Conservation (phyloP, 92 coral and sea anemone genomes). For the Epizoanthus scotinus region DNA sequence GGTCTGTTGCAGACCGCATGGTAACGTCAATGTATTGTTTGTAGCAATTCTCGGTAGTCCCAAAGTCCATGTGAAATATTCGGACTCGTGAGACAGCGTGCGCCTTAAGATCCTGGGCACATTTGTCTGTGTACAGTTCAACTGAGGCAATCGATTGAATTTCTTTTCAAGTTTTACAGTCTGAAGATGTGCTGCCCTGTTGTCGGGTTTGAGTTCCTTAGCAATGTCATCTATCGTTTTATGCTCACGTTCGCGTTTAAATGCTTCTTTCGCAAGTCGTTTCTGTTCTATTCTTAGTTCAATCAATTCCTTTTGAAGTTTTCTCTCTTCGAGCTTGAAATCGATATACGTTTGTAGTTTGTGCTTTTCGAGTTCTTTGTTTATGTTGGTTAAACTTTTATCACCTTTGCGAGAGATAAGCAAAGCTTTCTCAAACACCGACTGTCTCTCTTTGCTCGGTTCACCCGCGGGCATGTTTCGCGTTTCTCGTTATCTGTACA, state of each 20-base stretch:
- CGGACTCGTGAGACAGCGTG: conserved; percentile 74
- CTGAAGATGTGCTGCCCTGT: conserved; percentile 47
- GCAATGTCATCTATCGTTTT: conserved; percentile 80
- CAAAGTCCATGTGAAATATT: conserved; percentile 82
- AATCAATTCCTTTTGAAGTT: conserved; percentile 71
- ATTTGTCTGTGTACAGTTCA: conserved; percentile 70
- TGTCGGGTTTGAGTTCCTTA: conserved; percentile 61
- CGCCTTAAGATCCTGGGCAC: conserved; percentile 69
- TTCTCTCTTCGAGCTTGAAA: conserved; percentile 69
- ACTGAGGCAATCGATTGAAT: conserved; percentile 58
- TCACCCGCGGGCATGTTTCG: conserved; percentile 68
- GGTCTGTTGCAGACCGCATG: conserved; percentile 15
- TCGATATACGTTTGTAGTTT: conserved; percentile 71
- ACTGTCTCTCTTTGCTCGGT: conserved; percentile 57
- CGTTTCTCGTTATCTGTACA: background rate
- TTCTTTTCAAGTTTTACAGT: conserved; percentile 64
- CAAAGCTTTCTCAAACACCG: conserved; percentile 83
- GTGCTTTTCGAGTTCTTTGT: conserved; percentile 63
- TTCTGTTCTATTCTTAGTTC: conserved; percentile 64
- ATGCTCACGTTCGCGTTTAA: conserved; percentile 52
- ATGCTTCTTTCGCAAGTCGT: conserved; percentile 69
- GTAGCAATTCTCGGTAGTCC: conserved; percentile 65
- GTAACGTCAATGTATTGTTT: background rate
- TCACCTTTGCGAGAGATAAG: conserved; percentile 71
- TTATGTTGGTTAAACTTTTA: conserved; percentile 50